These are phyloP conservation scores for Sphenodon punctatus DNA, from an alignment of 2,797 vertebrate species.

Conservation along the genomic window DNA sequence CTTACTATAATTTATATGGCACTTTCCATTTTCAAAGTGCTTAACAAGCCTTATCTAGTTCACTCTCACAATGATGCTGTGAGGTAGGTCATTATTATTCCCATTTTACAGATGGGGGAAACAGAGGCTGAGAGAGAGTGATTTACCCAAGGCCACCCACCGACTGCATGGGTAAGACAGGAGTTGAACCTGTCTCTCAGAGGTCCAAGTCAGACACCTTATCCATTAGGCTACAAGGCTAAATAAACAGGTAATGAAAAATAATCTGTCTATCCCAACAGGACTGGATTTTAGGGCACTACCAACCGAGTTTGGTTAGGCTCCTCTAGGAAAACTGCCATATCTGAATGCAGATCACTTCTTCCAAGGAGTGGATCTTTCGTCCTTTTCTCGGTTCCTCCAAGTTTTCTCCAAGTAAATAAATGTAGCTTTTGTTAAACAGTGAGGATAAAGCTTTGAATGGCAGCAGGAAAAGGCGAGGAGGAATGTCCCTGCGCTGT, in stretches of 20 bases:
- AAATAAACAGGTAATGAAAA: no score
- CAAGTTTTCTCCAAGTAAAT: background rate
- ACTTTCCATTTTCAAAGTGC: no score
- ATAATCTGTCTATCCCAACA: constrained; percentile 9
- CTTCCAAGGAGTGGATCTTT: accelerated
- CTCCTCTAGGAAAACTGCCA: no score
- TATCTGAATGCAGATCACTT: no score
- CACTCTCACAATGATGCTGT: background rate
- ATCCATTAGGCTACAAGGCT: no score
- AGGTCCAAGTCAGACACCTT: background rate
- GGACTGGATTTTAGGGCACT: background rate
- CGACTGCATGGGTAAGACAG: background rate
- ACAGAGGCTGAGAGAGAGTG: background rate
- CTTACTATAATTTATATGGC: no score
- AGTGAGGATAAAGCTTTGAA: background rate
- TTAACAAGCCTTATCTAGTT: no score
- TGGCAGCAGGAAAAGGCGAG: background rate
- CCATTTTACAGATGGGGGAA: background rate
- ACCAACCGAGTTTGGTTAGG: no score
- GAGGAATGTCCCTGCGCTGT: background rate
- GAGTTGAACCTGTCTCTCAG: background rate
- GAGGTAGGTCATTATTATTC: no score
- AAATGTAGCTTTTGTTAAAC: constrained; percentile 7
- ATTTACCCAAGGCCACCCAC: background rate
- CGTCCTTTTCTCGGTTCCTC: background rate